Conservation (phyloP, 2,888 invertebrate species). For the Meta bourneti region DNA sequence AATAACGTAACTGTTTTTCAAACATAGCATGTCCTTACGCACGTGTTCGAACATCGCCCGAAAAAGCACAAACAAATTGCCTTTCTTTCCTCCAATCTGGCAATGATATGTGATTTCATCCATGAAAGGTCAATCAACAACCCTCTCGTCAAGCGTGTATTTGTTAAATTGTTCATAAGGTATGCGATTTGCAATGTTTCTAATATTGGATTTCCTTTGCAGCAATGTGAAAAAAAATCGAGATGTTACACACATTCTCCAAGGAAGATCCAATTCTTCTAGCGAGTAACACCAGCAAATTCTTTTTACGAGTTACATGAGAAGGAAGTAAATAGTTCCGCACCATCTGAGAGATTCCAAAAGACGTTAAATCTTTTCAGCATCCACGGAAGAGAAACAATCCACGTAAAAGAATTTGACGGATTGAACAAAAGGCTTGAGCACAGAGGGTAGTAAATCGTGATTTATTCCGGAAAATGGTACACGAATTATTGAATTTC, state of each 20-base stretch:
- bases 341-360: not conserved
- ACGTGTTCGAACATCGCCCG: too few relatives aligned
- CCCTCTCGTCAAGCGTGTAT: not conserved
- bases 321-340: conserved; percentile 11
- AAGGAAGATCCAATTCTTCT: not conserved
- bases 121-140: not conserved
- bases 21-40: too few relatives aligned
- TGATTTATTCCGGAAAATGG: conserved; percentile 14
- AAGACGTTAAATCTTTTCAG: conserved; percentile 8
- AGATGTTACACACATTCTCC: not conserved
- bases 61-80: too few relatives aligned
- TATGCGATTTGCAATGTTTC: conserved; percentile 2
- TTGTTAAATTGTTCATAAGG: conserved; percentile 3
- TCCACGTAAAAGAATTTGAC: conserved; percentile 16
- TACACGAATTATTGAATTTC: not conserved
- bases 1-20: too few relatives aligned
- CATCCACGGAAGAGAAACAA: not conserved
- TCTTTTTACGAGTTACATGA: conserved; percentile 13
- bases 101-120: not conserved
- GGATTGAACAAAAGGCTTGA: not conserved
- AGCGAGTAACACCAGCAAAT: not conserved
- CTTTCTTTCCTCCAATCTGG: too few relatives aligned
- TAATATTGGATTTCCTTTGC: conserved; percentile 6
- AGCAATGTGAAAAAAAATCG: not conserved
- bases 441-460: not conserved